Evolutionary conservation across 2,797 vertebrate genomes (phyloP), one percentile per base, ranked within the genome.

Genomic region (Phrynocephalus forsythii): DNA sequence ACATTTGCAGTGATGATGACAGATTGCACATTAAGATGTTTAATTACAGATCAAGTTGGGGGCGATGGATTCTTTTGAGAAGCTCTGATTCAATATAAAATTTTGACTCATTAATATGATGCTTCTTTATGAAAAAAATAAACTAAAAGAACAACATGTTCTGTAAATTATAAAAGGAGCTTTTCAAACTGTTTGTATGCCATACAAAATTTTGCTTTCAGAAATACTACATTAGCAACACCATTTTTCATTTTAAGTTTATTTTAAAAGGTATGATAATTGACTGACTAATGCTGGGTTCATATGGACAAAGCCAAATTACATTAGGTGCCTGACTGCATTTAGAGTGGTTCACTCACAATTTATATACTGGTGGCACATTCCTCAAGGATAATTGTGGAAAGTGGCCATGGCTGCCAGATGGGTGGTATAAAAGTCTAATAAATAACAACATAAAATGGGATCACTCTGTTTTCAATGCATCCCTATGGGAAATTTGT

Each of bases 1-100:
- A 84, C 82, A 63, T 90, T 87, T 90, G 56, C 89, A 87, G 69
- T 81, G 76, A 90, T 80, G 75, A 87, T 69, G 82, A 84, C 82
- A 89, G 77, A 90, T 81, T 76, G 26, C 48, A 68, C 60, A 68
- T 87, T 87, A 86, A 50, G 63, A 80, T 83, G 11, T 26, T 60
- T 76, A 84, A 84, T 86, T 87, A 75, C 84, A 84, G 48, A 60
- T 80, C 67, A 84, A 18, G 68, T 78, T 86, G 71, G 85, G 56
- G 44, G 88, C n/a, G 52, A 79, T 79, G 52, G 77, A 68, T 90
- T 68, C 26, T 84, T 60, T 84, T 60, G 56, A 66, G 30, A 80
- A 7, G 60, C 60, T 84, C 60, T 56, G 26, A 18, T 56, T 67
- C 68, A 86, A 86, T 79, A 44, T 67, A 50, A 76, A 60, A 87